Evolutionary conservation across 2,888 invertebrate species (phyloP), one percentile per base, ranked within the genome.

Genomic region (Xylota segnis): DNA sequence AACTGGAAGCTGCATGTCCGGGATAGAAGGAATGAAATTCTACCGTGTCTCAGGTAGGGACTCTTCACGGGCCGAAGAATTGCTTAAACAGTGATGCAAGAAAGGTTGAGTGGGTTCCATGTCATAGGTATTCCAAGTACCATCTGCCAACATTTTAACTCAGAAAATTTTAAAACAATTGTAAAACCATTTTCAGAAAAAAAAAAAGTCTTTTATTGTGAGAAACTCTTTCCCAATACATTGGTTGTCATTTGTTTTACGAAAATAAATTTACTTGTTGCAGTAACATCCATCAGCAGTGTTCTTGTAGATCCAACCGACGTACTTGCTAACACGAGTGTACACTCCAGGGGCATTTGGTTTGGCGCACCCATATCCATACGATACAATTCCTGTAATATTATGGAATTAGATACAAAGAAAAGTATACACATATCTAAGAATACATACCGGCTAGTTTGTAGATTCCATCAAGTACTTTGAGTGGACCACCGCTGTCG

Each of bases 401-500:
- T 40, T 0, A 34, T 0, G 4, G 6, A 66, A 32, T 63, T 34
- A 10, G 6, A 1, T 47, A 29, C 1, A 5, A 9, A 27, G 4
- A 9, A 23, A 12, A 16, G 5, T 18, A 7, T 10, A 10, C 37
- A 18, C 50, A 0, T 2, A 12, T 34, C 16, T 7, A 40, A 1
- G 9, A 7, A 32, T 34, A 23, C 32, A 56, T 66, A 58, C 91
- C 91, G 14, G 89, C 91, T 63, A 91, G 83, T 14, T 90, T 90
- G 79, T 89, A 90, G 45, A 90, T 89, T 16, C 89, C 89, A 75
- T 91, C 90, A 5, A 87, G 86, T 0, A 91, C 90, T 47, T 89
- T 90, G 16, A 92, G 87, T 4, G 92, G 92, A 68, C 92, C 92
- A 45, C 92, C 92, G 72, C 92, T 92, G 87, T 92, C 92, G 63